These are phyloP conservation scores for Cenopis cana DNA, from an alignment of 2,888 invertebrate genomes.

Conservation along the genomic window DNA sequence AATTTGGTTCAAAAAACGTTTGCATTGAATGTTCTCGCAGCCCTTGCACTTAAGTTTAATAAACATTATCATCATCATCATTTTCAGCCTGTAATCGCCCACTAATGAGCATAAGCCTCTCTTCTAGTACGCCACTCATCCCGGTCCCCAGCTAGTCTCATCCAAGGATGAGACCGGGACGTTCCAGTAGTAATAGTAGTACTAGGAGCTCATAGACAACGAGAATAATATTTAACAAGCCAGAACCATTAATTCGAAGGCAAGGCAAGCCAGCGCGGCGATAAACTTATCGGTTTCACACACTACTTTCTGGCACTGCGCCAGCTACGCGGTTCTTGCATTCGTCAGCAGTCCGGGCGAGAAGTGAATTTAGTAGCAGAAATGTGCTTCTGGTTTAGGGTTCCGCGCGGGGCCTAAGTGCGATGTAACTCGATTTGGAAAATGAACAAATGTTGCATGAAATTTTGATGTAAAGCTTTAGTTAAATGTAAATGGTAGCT, in stretches of 20 bases:
- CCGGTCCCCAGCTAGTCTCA: no score
- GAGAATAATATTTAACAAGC: slow-evolving; percentile 6
- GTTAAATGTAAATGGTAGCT: background rate
- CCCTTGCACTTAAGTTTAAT: no score
- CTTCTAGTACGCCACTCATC: no score
- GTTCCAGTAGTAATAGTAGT: no score
- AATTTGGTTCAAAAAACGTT: no score
- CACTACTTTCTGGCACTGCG: slow-evolving; percentile 35
- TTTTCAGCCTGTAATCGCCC: no score
- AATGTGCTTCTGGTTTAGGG: slow-evolving; percentile 25
- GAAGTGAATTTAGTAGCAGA: slow-evolving; percentile 53
- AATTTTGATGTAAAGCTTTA: background rate
- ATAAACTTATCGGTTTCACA: slow-evolving; percentile 37
- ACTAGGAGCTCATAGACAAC: background rate
- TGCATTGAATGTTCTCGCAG: no score
- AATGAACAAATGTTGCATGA: slow-evolving; percentile 24
- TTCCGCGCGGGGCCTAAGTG: slow-evolving; percentile 20
- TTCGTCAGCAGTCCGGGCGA: slow-evolving; percentile 46
- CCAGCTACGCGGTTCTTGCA: slow-evolving; percentile 38
- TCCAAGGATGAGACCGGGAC: no score
- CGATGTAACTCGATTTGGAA: slow-evolving; percentile 20
- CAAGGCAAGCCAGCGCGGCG: background rate
- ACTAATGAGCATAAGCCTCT: no score
- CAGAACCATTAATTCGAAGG: slow-evolving; percentile 6
- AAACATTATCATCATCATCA: no score